Percentiles rank a stretch among this genome's conserved stretches.
phyloP scores from a whole-genome alignment of 2,113 vertebrate species.

The Rattus rattus region DNA sequence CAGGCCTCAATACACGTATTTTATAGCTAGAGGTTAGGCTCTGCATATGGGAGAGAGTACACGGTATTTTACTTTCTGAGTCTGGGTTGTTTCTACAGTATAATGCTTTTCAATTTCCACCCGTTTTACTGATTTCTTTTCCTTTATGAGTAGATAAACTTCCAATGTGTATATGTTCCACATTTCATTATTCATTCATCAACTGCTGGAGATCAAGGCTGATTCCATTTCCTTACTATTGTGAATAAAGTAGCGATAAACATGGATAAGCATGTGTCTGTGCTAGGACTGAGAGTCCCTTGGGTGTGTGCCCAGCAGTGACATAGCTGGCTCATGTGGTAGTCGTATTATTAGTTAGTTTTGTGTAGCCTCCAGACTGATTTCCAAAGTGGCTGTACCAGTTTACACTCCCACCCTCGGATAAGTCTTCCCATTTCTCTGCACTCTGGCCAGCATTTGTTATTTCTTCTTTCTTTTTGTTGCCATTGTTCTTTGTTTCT shows the following conservation, averaged over 20 bases:
- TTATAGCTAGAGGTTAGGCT: neutral
- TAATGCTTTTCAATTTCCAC: neutral
- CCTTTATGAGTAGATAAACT: neutral
- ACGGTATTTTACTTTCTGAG: neutral
- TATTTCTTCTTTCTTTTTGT: neutral
- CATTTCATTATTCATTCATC: neutral
- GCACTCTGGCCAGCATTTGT: neutral
- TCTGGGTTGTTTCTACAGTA: neutral
- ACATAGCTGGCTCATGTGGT: neutral
- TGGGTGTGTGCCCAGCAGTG: neutral
- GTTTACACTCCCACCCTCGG: neutral
- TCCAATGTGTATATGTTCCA: neutral
- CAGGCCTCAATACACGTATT: neutral
- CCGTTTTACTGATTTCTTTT: neutral
- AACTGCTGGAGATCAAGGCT: neutral
- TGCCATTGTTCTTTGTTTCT: neutral
- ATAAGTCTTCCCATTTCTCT: neutral
- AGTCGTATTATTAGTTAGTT: neutral
- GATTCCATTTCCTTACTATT: neutral
- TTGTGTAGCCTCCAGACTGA: neutral
- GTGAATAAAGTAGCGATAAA: neutral
- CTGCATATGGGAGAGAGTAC: no score
- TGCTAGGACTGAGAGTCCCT: neutral
- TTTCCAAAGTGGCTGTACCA: neutral
- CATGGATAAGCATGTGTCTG: neutral